Base-by-base conservation (phyloP, 2,888 invertebrate species). In the Sarcophaga subvicina region DNA sequence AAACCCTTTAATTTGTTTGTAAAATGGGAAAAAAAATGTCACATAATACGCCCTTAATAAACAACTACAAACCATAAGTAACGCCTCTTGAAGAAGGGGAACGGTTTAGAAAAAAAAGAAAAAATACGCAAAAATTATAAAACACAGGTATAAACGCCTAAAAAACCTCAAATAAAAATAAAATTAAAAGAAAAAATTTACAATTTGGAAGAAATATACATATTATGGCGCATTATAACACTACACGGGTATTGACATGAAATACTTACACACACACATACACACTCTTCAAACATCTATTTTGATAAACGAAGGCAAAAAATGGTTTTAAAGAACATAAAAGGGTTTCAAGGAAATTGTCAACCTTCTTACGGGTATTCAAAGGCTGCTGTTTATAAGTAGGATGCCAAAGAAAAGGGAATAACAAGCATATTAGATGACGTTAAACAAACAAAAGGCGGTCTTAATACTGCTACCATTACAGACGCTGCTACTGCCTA, bases 371-470 rank as follows among this genome's bases (percentile, higher is more conserved):
- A 37, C 1, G 1, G 1, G 2, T 8, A 0, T 49, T 54, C 17
- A 14, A 54, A 54, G 54, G 54, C 54, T 54, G 14, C 17, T 54
- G 14, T 54, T 54, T 12, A 54, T 14, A 12, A 54, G 17, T 5
- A 54, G 17, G 17, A 54, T 17, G 17, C 12, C 54, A 54, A 54
- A 54, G 17, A 54, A 54, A 12, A 4, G 2, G 4, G 54, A 71
- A 76, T 69, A 86, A 86, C 81, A 87, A 87, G 54, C 60, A 63
- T 84, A 87, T 87, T 84, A 87, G 84, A 84, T 84, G 87, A 81
- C 81, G 82, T 87, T 63, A 76, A 81, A 82, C 63, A 79, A 84
- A 81, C 81, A 84, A 87, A 84, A 82, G 87, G 87, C 87, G 87
- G 79, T 81, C 69, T 67, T 62, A 78, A 73, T 47, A 59, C 71